phyloP scores from a whole-genome alignment of 2,113 vertebrate genomes.

The Eurypyga helias region DNA sequence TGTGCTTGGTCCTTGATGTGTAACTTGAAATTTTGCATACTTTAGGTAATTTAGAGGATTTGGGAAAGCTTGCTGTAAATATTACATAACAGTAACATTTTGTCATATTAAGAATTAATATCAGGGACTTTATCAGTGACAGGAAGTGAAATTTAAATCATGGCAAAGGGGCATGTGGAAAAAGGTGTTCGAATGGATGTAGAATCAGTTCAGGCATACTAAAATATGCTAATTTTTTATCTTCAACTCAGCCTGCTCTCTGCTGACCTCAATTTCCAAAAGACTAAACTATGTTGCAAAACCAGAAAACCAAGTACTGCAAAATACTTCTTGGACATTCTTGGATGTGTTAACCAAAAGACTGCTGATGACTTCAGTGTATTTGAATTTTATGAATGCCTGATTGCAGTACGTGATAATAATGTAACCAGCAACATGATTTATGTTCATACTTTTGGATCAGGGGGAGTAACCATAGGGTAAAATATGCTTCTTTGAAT shows the following conservation, averaged over 20 bases:
- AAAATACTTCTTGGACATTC: conserved; percentile 17
- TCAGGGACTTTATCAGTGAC: not conserved
- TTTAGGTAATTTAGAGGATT: conserved; percentile 59
- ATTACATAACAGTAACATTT: conserved; percentile 31
- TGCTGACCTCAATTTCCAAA: not conserved
- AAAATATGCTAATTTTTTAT: conserved; percentile 16
- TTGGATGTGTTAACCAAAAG: not conserved
- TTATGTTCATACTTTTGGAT: conserved; percentile 22
- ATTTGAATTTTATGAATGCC: conserved; percentile 45
- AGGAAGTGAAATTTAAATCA: not conserved
- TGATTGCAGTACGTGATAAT: not conserved
- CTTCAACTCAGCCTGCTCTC: not conserved
- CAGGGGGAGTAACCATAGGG: not conserved
- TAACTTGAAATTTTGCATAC: conserved; percentile 64
- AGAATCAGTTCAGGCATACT: not conserved
- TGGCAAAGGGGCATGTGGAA: not conserved
- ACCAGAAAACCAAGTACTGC: conserved; percentile 53
- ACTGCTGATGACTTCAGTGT: conserved; percentile 28
- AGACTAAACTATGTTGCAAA: conserved; percentile 40
- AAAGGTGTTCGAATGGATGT: not conserved
- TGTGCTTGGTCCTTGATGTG: conserved; percentile 39
- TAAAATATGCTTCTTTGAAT: not conserved
- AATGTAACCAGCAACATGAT: conserved; percentile 19
- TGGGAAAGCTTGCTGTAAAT: conserved; percentile 50
- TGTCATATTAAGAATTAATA: not conserved